phyloP scores from a whole-genome alignment of 2,113 vertebrate genomes.

The Athene cunicularia region DNA sequence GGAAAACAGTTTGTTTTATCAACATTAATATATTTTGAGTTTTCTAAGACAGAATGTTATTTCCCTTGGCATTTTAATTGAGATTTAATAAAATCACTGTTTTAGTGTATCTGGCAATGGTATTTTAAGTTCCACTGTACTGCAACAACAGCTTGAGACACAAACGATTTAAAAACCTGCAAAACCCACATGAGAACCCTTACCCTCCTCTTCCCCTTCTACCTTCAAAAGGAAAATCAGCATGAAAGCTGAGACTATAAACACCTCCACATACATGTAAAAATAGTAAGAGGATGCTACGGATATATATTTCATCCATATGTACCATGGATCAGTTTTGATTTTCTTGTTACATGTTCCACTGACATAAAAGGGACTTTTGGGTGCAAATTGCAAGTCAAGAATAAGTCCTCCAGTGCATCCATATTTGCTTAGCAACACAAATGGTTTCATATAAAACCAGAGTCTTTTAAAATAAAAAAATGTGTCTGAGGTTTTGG shows the following conservation, averaged over 20 bases:
- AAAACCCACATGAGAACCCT: background rate
- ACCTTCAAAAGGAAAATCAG: background rate
- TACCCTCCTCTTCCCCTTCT: background rate
- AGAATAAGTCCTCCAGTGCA: background rate
- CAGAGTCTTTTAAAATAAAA: background rate
- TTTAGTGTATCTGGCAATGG: background rate
- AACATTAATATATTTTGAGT: conserved; percentile 19
- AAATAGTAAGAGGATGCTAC: background rate
- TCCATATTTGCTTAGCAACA: background rate
- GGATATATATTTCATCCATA: background rate
- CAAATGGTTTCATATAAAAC: background rate
- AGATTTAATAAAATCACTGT: background rate
- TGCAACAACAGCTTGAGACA: background rate
- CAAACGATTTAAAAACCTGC: background rate
- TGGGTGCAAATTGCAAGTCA: fast-evolving
- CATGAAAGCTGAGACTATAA: background rate
- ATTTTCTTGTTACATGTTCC: background rate
- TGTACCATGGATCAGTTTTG: background rate
- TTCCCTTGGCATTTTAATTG: conserved; percentile 21
- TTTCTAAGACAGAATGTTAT: background rate
- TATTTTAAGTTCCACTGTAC: background rate
- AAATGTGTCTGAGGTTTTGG: background rate
- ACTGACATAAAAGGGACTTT: background rate
- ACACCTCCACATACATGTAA: background rate
- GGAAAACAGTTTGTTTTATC: conserved; percentile 8